A percentile compares a stretch with the other conserved stretches of the same genome.
Evolutionary conservation across 2,113 vertebrate species (phyloP).

Genomic region (Passer montanus): DNA sequence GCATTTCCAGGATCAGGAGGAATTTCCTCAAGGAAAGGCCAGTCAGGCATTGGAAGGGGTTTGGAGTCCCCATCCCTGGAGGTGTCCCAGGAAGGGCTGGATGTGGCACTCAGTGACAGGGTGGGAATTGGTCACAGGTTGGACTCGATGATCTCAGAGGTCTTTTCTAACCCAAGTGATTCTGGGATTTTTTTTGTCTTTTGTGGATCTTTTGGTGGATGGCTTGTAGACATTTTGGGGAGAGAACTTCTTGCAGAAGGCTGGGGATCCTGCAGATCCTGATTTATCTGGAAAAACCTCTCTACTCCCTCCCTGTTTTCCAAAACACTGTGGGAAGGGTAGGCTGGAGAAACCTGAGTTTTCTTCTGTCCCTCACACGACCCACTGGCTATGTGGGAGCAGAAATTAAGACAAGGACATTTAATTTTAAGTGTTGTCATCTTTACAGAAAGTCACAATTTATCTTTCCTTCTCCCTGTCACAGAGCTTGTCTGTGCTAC

Average conservation of each 20-base stretch:
- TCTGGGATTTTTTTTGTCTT: background rate
- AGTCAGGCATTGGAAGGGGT: accelerated
- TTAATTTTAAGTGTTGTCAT: background rate
- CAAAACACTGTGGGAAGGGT: background rate
- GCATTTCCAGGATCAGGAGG: background rate
- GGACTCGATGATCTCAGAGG: accelerated
- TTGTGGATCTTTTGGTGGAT: background rate
- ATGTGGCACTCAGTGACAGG: background rate
- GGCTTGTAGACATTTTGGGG: background rate
- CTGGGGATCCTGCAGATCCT: background rate
- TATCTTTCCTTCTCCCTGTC: background rate
- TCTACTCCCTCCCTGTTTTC: background rate
- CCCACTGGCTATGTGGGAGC: accelerated
- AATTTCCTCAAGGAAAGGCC: background rate
- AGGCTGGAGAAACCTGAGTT: background rate
- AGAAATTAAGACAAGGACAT: background rate
- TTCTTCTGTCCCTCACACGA: background rate
- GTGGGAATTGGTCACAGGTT: accelerated
- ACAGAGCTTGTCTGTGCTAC: background rate
- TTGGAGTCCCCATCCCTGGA: background rate
- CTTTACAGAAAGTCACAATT: background rate
- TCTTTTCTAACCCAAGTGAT: background rate
- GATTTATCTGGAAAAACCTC: background rate
- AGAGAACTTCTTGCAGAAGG: accelerated
- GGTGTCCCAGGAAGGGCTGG: background rate